Evolutionary conservation across 2,797 vertebrate species (phyloP), one percentile per base, ranked within the genome.

Genomic region (Amazona ochrocephala): DNA sequence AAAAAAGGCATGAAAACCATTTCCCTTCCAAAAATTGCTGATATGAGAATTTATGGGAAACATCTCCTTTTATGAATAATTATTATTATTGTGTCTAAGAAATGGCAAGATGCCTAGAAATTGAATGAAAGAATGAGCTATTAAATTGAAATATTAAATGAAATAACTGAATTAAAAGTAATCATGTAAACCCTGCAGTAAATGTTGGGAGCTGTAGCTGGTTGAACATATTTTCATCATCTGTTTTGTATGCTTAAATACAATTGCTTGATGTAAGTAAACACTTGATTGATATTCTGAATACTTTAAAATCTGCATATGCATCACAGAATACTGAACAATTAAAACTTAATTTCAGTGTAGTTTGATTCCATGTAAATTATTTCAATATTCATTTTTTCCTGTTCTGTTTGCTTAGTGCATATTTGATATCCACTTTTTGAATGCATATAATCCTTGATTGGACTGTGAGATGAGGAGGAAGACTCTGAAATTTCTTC

Each of bases 141-240:
- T 97, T 97, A 97, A 97, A 97, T 97, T 97, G 97, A 97, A 97
- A 97, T 97, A 97, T 97, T 97, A 97, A 97, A 97, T 95, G 87
- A 96, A 96, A 97, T 96, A 97, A 97, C 94, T 97, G 96, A 97
- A 97, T 97, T 97, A 95, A 96, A 96, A 95, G 82, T 82, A 88
- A 95, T 97, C 94, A 66, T 81, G 91, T 96, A 97, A 97, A 90
- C 89, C 62, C 80, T 87, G 79, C 90, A 89, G 74, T 94, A 95
- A 96, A 90, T 93, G 76, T 90, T 95, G 82, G 89, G 91, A 90
- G 71, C 79, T 97, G 87, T 92, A 95, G 92, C 92, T 96, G 94
- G 94, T 92, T 97, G 96, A 96, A 96, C 95, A 74, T 95, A 92
- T 96, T 97, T 96, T 91, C 92, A 94, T 96, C 93, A 72, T 95